Evolutionary conservation across 2,888 invertebrate genomes (phyloP).

Genomic region (Mechanitis mazaeus): DNA sequence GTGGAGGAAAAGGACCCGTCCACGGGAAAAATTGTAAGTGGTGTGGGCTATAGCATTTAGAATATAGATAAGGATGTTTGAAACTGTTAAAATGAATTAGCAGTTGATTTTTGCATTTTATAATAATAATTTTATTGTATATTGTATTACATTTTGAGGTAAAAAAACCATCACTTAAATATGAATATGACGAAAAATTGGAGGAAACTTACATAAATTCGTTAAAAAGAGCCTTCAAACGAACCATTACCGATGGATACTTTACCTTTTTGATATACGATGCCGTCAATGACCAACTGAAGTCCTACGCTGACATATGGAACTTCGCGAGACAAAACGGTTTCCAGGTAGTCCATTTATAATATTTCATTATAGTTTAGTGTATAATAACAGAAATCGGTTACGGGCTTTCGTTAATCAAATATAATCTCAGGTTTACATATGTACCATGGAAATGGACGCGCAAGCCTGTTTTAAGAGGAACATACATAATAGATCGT

Average conservation of each 20-base stretch:
- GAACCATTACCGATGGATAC: slow-evolving; percentile 85
- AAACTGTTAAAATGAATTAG: background rate
- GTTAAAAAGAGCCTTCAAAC: slow-evolving; percentile 91
- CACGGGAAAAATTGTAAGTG: slow-evolving; percentile 82
- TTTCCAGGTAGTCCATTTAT: slow-evolving; percentile 81
- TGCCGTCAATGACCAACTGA: slow-evolving; percentile 89
- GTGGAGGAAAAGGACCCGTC: slow-evolving; percentile 81
- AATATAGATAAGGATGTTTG: too few relatives aligned
- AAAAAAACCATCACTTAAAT: slow-evolving; percentile 82
- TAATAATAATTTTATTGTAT: slow-evolving; percentile 11
- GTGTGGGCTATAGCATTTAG: too few relatives aligned
- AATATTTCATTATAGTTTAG: background rate
- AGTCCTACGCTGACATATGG: slow-evolving; percentile 91
- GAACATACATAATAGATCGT: slow-evolving; percentile 88
- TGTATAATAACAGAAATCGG: background rate
- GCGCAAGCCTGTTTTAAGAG: slow-evolving; percentile 85
- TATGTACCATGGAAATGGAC: slow-evolving; percentile 92
- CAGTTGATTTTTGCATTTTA: background rate
- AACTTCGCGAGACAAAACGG: slow-evolving; percentile 89
- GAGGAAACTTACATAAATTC: slow-evolving; percentile 89
- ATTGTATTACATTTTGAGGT: slow-evolving; percentile 49
- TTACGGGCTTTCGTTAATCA: background rate
- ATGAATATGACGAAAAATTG: slow-evolving; percentile 91
- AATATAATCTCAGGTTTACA: slow-evolving; percentile 83
- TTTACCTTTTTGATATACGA: slow-evolving; percentile 96